Evolutionary conservation across 2,797 vertebrate species (phyloP), one percentile per base, ranked within the genome.

Genomic region (Dipus sagitta): DNA sequence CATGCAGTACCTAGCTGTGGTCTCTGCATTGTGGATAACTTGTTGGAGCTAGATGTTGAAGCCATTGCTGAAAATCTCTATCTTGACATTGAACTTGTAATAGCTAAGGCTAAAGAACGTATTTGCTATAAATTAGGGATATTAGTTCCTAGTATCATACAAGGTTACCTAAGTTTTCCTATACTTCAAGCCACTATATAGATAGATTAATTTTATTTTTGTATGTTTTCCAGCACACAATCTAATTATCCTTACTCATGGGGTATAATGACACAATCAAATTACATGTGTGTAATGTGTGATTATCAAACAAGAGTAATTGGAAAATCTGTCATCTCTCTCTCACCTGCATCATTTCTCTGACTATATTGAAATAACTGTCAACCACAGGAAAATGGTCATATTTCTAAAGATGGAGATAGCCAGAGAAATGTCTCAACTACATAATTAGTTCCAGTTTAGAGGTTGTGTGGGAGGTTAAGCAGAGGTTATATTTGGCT

Each of bases 131-230:
- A 93, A 84, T 78, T 47, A 76, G 3, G 5, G 26, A 20, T 52
- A 87, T 42, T 30, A 32, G 47, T 60, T 3, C 1, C 7, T 52
- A 76, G 32, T 65, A 17, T 76, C 60, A 38, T 77, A 24, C 18
- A 62, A 75, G 28, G 21, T 74, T 26, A 52, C 28, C 9, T 20
- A 28, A 65, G 30, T 2, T 86, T 92, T 86, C 32, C 1, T 65
- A 17, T 42, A 38, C 21, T 47, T 6, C 30, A 68, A 47, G 15
- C 3, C 12, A 67, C 68, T 67, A n/a, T 76, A 54, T 20, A 84
- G 17, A 89, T 87, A 84, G 62, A 67, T 89, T 8, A 42, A 71
- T 93, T 62, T 91, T 60, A 21, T 42, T 58, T 70, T 79, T 58
- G 58, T 32, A 54, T 68, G 8, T 68, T 78, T 60, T 42, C 11